Base-by-base conservation (phyloP, 2,797 vertebrate genomes). In the Agapornis canus region DNA sequence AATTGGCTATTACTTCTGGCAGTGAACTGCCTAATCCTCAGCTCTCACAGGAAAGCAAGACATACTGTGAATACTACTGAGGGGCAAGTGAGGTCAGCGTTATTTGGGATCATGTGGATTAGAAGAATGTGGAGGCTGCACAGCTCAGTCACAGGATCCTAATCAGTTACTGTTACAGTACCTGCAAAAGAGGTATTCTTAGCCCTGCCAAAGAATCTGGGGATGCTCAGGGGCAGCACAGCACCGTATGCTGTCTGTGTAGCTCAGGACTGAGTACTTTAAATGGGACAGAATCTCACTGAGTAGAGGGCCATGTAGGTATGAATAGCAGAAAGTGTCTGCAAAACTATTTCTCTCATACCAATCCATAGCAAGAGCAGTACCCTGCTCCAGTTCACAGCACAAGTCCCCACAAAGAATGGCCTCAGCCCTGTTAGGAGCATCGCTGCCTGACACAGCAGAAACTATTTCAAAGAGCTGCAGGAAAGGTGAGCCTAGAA, bases 401-500 rank as follows among this genome's bases (percentile, higher is more conserved):
- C 42, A 5, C 1, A 35, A 3, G 31, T n/a, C 31, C 56, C 29
- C 17, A 12, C 25, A 19, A 4, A 22, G 26, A 35, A 47, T 47
- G 29, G 39, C 2, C 15, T 60, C 11, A 20, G 59, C 72, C 45
- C 10, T 10, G 39, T 5, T 60, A 29, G 29, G 25, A 42, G 2
- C 23, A 45, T 32, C 68, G 10, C 70, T 5, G 1, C 54, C 78
- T 45, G 63, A 27, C 7, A 32, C 5, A 4, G 14, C 22, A 29
- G 52, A 39, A 64, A 52, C 63, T 31, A 47, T 54, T 60, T 60
- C 79, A 35, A 51, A 86, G 90, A 89, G 87, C 71, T 88, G 86
- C 37, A 84, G 93, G 95, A 91, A 96, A 94, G 82, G 63, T 77
- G 95, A 97, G 89, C 93, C 94, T 32, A 13, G 81, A 94, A 89